Evolutionary conservation across 2,888 invertebrate species (phyloP), one percentile per base, ranked within the genome.

Genomic region (Xanthorhoe designata): DNA sequence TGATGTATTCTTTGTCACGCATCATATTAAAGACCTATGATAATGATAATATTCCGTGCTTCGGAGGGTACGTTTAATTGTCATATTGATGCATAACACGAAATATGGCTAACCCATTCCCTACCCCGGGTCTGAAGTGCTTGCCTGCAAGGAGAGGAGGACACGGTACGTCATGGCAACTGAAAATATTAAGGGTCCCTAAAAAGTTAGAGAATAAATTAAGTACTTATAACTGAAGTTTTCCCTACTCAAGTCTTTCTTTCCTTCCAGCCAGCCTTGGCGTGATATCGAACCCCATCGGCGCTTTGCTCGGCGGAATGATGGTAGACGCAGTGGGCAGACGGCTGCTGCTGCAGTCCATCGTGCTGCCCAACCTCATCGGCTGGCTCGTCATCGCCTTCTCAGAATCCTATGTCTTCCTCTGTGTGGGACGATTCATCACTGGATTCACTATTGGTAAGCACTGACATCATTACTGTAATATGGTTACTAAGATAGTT

Each of bases 301-400:
- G 96, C 0, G 96, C 96, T 0, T 83, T 96, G 8, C 83, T 96
- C 9, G 96, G 96, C 5, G 96, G 96, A 1, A 88, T 96, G 77
- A 87, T 96, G 84, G 95, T 96, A 70, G 96, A 96, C 81, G 94
- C 94, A 19, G 91, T 95, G 32, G 96, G 96, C 0, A 84, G 96
- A 52, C 93, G 94, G 75, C 89, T 94, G 50, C 94, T 96, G 10
- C 94, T 96, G 49, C 95, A 96, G 82, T 89, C 95, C 65, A 96
- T 96, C 52, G 94, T 95, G 49, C 82, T 96, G 68, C 96, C 96
- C 0, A 96, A 96, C 77, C 90, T 96, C 17, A 85, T 95, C 29
- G 96, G 96, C 3, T 96, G 96, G 96, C 87, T 96, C 24, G 94
- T 95, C 78, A 96, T 96, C 71, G 96, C 95, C 7, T 89, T 95